Evolutionary conservation across 1,140 invertebrate genomes (phyloP).

Genomic region (Pararge aegeria): DNA sequence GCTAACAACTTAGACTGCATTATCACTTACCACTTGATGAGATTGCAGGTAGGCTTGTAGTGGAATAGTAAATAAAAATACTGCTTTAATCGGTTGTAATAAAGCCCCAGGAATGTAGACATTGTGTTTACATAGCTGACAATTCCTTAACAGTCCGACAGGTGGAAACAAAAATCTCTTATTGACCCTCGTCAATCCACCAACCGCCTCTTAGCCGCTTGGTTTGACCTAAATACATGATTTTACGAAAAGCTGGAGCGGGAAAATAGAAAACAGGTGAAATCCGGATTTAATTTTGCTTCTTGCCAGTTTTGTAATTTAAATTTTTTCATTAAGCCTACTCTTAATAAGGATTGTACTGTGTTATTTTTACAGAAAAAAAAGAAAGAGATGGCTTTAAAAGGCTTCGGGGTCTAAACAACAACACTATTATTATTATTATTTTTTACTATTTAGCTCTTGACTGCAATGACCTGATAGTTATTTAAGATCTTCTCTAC

Average conservation of each 20-base stretch:
- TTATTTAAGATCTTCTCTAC: no score
- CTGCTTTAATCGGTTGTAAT: no score
- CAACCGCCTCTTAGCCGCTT: background rate
- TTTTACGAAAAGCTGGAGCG: background rate
- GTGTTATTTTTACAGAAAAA: background rate
- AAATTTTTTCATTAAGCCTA: constrained; percentile 5
- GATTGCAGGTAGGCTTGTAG: no score
- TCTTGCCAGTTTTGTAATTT: constrained; percentile 3
- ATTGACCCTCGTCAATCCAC: constrained; percentile 9
- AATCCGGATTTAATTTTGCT: background rate
- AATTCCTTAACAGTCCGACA: background rate
- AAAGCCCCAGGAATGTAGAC: no score
- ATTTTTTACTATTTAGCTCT: no score
- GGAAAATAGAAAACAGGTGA: constrained; percentile 3
- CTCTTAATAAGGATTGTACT: background rate
- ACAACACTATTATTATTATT: no score
- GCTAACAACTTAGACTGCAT: no score
- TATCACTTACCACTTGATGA: no score
- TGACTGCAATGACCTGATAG: no score
- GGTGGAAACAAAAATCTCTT: background rate
- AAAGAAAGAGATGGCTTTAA: no score
- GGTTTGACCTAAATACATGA: constrained; percentile 9
- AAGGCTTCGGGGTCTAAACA: no score
- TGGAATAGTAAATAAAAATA: no score
- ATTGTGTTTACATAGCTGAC: background rate